These are phyloP conservation scores for Schizotus pectinicornis DNA, from an alignment of 2,888 invertebrate genomes.

Conservation along the genomic window DNA sequence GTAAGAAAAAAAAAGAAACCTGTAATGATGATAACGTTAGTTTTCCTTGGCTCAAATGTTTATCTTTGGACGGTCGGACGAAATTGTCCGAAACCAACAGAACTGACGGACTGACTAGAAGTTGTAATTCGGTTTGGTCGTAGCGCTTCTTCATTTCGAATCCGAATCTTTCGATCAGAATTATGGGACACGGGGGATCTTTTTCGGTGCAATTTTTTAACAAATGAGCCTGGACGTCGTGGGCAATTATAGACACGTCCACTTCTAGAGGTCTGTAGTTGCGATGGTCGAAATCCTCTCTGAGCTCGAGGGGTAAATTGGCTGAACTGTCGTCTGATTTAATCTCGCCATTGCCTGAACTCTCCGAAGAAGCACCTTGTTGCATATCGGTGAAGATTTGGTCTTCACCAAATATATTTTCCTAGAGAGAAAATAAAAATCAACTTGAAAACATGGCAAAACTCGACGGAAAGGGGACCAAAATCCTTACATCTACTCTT, in stretches of 20 bases:
- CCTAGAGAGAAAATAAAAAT: slow-evolving; percentile 57
- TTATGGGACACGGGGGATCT: slow-evolving; percentile 90
- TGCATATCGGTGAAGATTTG: slow-evolving; percentile 94
- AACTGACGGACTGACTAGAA: slow-evolving; percentile 87
- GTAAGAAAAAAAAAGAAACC: slow-evolving; percentile 57
- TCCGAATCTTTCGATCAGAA: slow-evolving; percentile 87
- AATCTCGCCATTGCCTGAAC: slow-evolving; percentile 54
- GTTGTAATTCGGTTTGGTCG: slow-evolving; percentile 89
- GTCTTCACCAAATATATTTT: slow-evolving; percentile 97
- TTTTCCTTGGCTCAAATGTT: slow-evolving; percentile 83
- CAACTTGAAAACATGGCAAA: too few relatives aligned
- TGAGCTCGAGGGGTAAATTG: slow-evolving; percentile 77
- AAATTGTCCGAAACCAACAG: slow-evolving; percentile 78
- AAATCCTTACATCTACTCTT: too few relatives aligned
- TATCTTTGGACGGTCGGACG: slow-evolving; percentile 71
- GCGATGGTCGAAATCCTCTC: slow-evolving; percentile 83
- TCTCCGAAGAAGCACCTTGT: slow-evolving; percentile 56
- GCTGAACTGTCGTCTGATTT: slow-evolving; percentile 70
- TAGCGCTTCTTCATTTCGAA: slow-evolving; percentile 98
- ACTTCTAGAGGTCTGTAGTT: slow-evolving; percentile 90
- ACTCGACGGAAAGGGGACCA: too few relatives aligned
- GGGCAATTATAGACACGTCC: slow-evolving; percentile 89
- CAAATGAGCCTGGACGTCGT: slow-evolving; percentile 94
- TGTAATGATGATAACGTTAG: slow-evolving; percentile 85
- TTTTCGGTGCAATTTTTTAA: slow-evolving; percentile 89